A percentile compares a stretch with the other conserved stretches of the same genome.
These are phyloP conservation scores for Meta bourneti DNA, from an alignment of 2,888 invertebrate species.

Conservation along the genomic window DNA sequence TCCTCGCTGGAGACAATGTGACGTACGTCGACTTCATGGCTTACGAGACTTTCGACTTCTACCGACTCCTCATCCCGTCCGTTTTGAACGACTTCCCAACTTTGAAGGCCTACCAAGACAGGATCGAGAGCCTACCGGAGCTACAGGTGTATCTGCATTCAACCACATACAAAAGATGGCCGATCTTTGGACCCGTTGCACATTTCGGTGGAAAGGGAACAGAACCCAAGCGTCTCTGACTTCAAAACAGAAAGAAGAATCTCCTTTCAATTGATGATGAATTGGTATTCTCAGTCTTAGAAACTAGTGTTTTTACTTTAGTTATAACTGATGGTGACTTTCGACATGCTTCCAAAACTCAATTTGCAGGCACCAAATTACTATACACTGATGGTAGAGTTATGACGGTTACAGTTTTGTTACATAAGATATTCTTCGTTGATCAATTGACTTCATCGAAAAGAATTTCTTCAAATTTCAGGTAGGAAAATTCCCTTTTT, in stretches of 20 bases:
- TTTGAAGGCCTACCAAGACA: constrained; percentile 69
- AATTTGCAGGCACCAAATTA: too few relatives aligned
- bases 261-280: too few relatives aligned
- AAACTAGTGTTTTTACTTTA: too few relatives aligned
- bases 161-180: constrained; percentile 67
- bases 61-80: constrained; percentile 66
- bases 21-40: constrained; percentile 78
- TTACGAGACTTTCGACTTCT: constrained; percentile 77
- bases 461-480: too few relatives aligned
- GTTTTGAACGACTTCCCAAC: constrained; percentile 69
- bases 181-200: constrained; percentile 69
- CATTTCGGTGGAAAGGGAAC: constrained; percentile 70
- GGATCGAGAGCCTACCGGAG: constrained; percentile 76
- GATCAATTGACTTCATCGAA: too few relatives aligned
- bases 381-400: too few relatives aligned
- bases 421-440: too few relatives aligned
- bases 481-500: too few relatives aligned
- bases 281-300: too few relatives aligned
- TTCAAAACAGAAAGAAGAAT: neutral
- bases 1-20: constrained; percentile 75
- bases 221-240: constrained; percentile 58
- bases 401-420: too few relatives aligned
- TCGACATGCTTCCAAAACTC: too few relatives aligned
- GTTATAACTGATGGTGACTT: too few relatives aligned
- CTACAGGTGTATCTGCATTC: constrained; percentile 74